Percentiles rank a stretch among this genome's conserved stretches.
Evolutionary conservation across 2,888 invertebrate genomes (phyloP).

Genomic region (Coenonympha arcania): DNA sequence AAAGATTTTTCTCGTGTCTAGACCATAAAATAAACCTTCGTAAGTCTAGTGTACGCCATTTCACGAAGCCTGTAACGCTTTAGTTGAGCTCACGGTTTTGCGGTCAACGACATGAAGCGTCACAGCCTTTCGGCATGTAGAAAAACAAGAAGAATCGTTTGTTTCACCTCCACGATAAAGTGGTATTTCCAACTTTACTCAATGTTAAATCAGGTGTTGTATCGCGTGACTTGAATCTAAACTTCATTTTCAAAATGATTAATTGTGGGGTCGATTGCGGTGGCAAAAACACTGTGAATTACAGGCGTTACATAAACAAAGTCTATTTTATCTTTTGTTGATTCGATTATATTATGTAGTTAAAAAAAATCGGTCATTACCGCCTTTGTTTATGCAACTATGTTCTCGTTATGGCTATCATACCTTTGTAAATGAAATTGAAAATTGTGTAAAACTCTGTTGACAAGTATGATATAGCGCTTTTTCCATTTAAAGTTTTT

Average conservation of each 20-base stretch:
- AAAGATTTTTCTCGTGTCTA: constrained; percentile 20
- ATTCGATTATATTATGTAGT: too few species aligned
- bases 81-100: constrained; percentile 26
- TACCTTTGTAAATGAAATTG: too few species aligned
- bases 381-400: too few species aligned
- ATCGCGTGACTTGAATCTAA: constrained; percentile 23
- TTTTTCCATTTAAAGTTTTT: not conserved
- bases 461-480: not conserved
- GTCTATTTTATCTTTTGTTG: too few species aligned
- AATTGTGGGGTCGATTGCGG: constrained; percentile 8
- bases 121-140: constrained; percentile 60
- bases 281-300: not conserved
- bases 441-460: too few species aligned
- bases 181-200: constrained; percentile 25
- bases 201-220: constrained; percentile 24
- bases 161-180: constrained; percentile 29
- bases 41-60: constrained; percentile 25
- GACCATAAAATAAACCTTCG: constrained; percentile 18
- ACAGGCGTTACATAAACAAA: too few species aligned
- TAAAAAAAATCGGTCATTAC: too few species aligned
- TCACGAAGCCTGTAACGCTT: constrained; percentile 31
- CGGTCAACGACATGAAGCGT: constrained; percentile 59
- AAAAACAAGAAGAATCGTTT: constrained; percentile 42
- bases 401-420: too few species aligned
- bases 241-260: constrained; percentile 22